phyloP scores from a whole-genome alignment of 2,797 vertebrate genomes.

The Protosalanx chinensis region DNA sequence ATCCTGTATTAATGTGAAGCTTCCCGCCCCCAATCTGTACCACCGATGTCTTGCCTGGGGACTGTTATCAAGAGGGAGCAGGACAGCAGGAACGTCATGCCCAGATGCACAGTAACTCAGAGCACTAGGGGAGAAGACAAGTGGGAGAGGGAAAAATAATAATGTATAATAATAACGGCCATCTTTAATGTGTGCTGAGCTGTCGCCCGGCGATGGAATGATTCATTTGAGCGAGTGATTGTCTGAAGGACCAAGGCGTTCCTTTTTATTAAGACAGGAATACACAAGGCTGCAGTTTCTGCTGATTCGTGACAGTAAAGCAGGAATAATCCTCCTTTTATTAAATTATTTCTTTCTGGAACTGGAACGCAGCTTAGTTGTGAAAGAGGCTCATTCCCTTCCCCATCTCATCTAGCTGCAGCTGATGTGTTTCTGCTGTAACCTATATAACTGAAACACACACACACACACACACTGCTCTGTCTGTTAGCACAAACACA shows the following conservation, averaged over 20 bases:
- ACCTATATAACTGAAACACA: neutral
- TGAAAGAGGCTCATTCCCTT: conserved; percentile 13
- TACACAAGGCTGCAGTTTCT: conserved; percentile 41
- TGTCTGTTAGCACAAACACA: conserved; percentile 11
- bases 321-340: conserved; percentile 1
- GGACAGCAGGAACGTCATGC: conserved; percentile 69
- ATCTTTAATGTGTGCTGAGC: conserved; percentile 59
- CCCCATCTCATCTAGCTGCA: neutral
- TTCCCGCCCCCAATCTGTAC: conserved; percentile 42
- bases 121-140: conserved; percentile 50
- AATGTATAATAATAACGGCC: conserved; percentile 55
- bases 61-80: conserved; percentile 61
- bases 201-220: conserved; percentile 49
- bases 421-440: conserved; percentile 9
- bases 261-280: conserved; percentile 2
- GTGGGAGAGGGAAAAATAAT: conserved; percentile 64
- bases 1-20: conserved; percentile 57
- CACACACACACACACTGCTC: neutral
- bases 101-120: conserved; percentile 69
- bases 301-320: neutral
- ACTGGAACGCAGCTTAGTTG: neutral
- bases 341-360: conserved; percentile 11
- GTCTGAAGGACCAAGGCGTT: conserved; percentile 42
- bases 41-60: conserved; percentile 62
- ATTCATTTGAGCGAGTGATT: conserved; percentile 57